Conservation (phyloP, 2,797 vertebrate species). For the Chiloscyllium punctatum region DNA sequence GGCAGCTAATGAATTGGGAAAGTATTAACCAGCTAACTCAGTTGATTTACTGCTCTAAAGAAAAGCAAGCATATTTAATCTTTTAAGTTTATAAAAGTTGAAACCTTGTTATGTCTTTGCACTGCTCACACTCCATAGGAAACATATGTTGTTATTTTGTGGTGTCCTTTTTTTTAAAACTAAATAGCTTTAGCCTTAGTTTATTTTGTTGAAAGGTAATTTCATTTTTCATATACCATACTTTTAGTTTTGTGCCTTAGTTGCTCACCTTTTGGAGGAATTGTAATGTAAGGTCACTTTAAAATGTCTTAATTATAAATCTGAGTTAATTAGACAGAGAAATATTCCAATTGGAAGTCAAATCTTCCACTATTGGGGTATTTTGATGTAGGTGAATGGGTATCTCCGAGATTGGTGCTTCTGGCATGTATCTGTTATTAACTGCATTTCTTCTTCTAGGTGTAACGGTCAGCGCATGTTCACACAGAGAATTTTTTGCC, state of each 20-base stretch:
- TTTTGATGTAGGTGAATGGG: neutral
- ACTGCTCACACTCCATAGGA: neutral
- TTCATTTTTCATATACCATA: neutral
- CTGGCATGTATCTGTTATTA: neutral
- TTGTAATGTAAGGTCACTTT: neutral
- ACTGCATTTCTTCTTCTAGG: conserved; percentile 43
- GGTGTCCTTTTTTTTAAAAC: neutral
- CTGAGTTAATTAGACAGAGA: neutral
- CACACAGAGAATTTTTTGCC: conserved; percentile 73
- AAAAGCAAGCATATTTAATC: neutral
- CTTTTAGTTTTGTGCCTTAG: neutral
- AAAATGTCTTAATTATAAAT: neutral
- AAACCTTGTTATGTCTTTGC: neutral
- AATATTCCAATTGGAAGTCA: neutral
- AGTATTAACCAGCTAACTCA: neutral
- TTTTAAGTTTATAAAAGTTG: no score
- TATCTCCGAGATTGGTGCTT: neutral
- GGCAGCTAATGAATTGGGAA: neutral
- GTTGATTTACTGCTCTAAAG: neutral
- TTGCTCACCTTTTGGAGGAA: neutral
- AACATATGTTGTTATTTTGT: neutral
- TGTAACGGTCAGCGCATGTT: conserved; percentile 77
- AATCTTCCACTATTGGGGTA: neutral
- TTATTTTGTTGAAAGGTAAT: neutral
- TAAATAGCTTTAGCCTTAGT: neutral